Evolutionary conservation across 92 coral and sea anemone species (phyloP), one percentile per base, ranked within the genome.

Genomic region (Phenganax stokvisi): DNA sequence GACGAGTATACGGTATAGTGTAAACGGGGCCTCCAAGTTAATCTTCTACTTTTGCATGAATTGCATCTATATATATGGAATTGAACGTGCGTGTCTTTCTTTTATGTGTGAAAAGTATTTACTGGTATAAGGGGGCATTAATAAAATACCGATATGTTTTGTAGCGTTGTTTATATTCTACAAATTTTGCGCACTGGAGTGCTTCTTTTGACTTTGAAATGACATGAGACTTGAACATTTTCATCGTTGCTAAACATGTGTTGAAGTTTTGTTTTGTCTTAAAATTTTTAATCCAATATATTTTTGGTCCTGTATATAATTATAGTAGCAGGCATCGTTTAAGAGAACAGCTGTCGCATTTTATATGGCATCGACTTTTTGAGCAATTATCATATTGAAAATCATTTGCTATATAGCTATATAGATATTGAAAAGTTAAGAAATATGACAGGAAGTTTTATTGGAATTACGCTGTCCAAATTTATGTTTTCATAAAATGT

Each of bases 201-300:
- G 11, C 3, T 61, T 28, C n/a, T 17, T 13, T 61, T 61, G 31
- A 44, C 8, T 8, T 64, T 7, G 27, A 64, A 28, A 20, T 30
- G 29, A 64, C 9, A 20, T 17, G 17, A 64, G 6, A 44, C 78
- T 13, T 31, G 9, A 51, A 52, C 0, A 13, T 31, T 52, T 51
- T 54, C 52, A 73, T 8, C 56, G 13, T 31, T 31, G 12, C 78
- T 56, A 54, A 53, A 75, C 7, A 73, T 20, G 8, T 63, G 28
- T 56, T 27, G 64, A 16, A 37, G 9, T 76, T 57, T 59, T 76
- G 59, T 60, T 61, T 73, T 68, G 73, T 30, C 73, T 68, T 68
- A 27, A 52, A 27, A 30, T 57, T 57, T 12, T 17, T 37, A 76
- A 76, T 76, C 57, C 55, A 76, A 58, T 76, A 76, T 76, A 10